Base-by-base conservation (phyloP, 2,888 invertebrate genomes). In the Agapostemon virescens region DNA sequence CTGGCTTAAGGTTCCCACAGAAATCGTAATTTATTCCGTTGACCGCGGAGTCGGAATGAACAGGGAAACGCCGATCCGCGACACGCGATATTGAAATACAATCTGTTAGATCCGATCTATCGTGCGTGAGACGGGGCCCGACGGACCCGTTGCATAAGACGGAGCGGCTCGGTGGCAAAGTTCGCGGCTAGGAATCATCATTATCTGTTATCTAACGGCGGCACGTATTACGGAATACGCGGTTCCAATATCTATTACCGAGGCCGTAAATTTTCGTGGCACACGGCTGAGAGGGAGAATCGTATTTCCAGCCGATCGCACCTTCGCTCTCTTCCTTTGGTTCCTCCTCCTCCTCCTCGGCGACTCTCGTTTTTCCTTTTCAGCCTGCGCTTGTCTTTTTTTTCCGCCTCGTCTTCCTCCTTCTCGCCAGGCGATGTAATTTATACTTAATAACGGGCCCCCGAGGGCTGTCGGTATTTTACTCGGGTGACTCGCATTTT, bases 231-330 rank as follows among this genome's bases (percentile, higher is more conserved):
- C 84, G 86, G 83, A 87, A 86, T 87, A 85, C 82, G 73, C 83
- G 79, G 86, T 82, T 87, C 81, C 87, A 85, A 87, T 87, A 87
- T 87, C 87, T 87, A 87, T 87, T 87, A 87, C 87, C 63, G 66
- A 23, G 79, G 64, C 52, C 80, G 79, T 87, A 87, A 87, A 87
- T 87, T 87, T 64, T 85, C 72, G 80, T 11, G 73, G 74, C 82
- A 81, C 80, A 79, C 72, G 77, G 81, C 83, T 76, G 74, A 77
- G 81, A 67, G 82, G 86, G 38, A 69, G 82, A 87, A 86, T 87
- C 87, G 87, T 79, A 86, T 87, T 87, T 87, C 87, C 87, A 86
- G 79, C 73, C 83, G 87, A 87, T 87, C 86, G 86, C 81, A 71
- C 80, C 77, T 78, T 76, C 55, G 67, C 67, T 75, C 68, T 64